phyloP scores from a whole-genome alignment of 2,797 vertebrate species.

The Mallotus villosus region DNA sequence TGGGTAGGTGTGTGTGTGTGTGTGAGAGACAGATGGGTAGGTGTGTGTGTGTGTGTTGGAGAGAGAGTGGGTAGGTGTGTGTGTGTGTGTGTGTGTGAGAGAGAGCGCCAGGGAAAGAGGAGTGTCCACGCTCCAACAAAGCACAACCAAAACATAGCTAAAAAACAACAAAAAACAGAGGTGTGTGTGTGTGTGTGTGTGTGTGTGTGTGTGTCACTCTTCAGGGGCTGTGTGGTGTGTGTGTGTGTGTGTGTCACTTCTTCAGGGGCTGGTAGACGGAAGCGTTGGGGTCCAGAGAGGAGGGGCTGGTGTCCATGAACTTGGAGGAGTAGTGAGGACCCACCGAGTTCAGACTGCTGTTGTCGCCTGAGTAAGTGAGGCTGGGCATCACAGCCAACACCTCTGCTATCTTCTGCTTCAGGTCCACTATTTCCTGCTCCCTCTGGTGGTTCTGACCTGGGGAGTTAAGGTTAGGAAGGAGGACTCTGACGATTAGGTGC shows the following conservation, averaged over 20 bases:
- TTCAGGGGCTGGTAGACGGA: conserved; percentile 97
- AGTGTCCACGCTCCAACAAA: not conserved
- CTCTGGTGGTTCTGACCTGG: conserved; percentile 96
- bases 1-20: no score
- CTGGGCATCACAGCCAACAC: conserved; percentile 99
- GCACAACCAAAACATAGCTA: not conserved
- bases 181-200: no score
- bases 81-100: not conserved
- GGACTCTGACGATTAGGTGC: not conserved
- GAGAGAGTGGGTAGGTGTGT: not conserved
- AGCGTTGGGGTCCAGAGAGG: conserved; percentile 96
- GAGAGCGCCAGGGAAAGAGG: no score
- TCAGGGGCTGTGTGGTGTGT: no score
- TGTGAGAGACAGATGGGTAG: no score
- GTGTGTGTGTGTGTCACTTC: conserved; percentile 86
- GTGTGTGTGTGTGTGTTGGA: not conserved
- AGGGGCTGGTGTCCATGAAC: conserved; percentile 98
- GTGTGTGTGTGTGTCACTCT: no score
- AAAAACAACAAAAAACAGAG: not conserved
- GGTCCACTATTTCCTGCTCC: conserved; percentile 98
- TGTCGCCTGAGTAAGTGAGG: conserved; percentile 89
- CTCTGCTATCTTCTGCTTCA: conserved; percentile 98
- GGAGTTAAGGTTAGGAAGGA: conserved; percentile 1
- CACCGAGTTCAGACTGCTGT: conserved; percentile 88
- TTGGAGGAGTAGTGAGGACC: conserved; percentile 97